Evolutionary conservation across 1,140 invertebrate species (phyloP).

Genomic region (Polyergus mexicanus): DNA sequence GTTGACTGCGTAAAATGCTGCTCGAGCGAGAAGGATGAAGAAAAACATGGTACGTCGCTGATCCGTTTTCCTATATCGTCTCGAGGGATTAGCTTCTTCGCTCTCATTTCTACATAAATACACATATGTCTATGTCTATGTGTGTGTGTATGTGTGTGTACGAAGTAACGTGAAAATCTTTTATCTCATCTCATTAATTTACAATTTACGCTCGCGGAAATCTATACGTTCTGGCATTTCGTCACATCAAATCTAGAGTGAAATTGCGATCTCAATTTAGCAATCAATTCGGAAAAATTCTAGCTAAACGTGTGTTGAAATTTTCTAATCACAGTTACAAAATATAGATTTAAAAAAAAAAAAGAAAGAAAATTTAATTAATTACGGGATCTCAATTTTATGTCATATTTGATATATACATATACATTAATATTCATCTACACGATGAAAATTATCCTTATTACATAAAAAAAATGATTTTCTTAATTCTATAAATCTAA

Average conservation of each 20-base stretch:
- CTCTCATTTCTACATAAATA: neutral
- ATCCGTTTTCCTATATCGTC: conserved; percentile 23
- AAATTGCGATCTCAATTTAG: neutral
- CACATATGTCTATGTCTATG: too few species aligned
- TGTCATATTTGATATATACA: neutral
- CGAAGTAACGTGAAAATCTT: neutral
- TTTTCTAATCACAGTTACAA: neutral
- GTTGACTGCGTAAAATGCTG: neutral
- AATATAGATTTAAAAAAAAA: too few species aligned
- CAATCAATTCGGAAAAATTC: neutral
- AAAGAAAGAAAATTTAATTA: neutral
- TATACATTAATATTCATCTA: too few species aligned
- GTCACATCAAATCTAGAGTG: neutral
- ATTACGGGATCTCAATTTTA: neutral
- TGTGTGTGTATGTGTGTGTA: too few species aligned
- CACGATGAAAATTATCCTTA: neutral
- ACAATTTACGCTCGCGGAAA: neutral
- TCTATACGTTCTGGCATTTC: neutral
- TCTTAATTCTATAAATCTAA: neutral
- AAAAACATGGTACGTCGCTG: neutral
- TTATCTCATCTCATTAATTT: neutral
- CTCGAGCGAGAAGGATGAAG: conserved; percentile 1
- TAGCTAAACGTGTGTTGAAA: neutral
- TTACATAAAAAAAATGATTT: neutral
- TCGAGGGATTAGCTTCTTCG: conserved; percentile 27